phyloP scores from a whole-genome alignment of 2,113 vertebrate genomes.

The Theropithecus gelada region DNA sequence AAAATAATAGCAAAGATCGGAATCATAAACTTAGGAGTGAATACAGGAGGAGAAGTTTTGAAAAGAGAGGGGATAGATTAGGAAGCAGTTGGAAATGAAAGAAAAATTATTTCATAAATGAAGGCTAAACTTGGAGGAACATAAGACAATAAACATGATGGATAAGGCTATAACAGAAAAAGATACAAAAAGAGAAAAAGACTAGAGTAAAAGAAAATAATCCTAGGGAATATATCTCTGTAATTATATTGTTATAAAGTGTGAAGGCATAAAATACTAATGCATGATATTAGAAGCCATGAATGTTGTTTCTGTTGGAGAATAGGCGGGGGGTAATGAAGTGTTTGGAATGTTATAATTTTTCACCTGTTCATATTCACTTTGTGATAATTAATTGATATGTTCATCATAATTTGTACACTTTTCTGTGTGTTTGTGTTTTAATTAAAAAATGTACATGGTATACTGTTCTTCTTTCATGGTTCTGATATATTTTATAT shows the following conservation, averaged over 20 bases:
- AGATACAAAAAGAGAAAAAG: neutral
- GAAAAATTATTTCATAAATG: neutral
- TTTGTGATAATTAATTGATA: neutral
- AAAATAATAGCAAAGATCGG: neutral
- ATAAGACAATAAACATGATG: neutral
- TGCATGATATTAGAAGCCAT: neutral
- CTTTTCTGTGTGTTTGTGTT: neutral
- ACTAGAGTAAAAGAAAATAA: neutral
- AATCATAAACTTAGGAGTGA: neutral
- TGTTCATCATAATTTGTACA: neutral
- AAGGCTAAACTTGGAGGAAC: neutral
- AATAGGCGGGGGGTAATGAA: neutral
- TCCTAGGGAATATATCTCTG: neutral
- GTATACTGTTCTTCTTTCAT: neutral
- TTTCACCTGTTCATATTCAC: neutral
- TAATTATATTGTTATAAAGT: neutral
- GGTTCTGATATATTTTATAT: neutral
- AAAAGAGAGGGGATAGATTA: neutral
- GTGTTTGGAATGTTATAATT: neutral
- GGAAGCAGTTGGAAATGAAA: neutral
- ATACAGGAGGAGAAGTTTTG: neutral
- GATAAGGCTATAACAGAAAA: neutral
- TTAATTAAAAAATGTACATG: neutral
- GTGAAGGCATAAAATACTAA: neutral
- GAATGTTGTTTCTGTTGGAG: neutral